Percentiles rank a stretch among this genome's conserved stretches.
These are phyloP conservation scores for Sturnira hondurensis DNA, from an alignment of 2,113 vertebrate genomes.

Conservation along the genomic window DNA sequence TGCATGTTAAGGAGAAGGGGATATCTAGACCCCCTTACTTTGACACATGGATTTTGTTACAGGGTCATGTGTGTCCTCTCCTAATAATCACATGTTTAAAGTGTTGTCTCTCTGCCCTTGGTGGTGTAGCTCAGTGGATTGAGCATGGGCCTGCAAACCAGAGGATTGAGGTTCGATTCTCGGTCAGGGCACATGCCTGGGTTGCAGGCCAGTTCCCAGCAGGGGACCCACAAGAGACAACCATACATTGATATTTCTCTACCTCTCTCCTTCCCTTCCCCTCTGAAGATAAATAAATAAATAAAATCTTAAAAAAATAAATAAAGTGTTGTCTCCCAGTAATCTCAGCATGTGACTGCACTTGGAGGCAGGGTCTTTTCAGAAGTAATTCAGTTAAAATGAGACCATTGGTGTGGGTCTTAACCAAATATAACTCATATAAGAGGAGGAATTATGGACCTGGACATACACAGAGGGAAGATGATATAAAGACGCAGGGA, in stretches of 20 bases:
- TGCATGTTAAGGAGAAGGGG: neutral
- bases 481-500: neutral
- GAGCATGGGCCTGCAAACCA: too few relatives aligned
- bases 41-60: neutral
- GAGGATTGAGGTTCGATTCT: too few relatives aligned
- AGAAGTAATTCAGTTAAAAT: neutral
- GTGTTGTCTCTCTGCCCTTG: neutral
- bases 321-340: neutral
- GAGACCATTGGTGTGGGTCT: neutral
- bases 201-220: too few relatives aligned
- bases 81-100: neutral
- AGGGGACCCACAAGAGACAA: too few relatives aligned
- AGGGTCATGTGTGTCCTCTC: neutral
- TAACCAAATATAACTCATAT: neutral
- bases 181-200: too few relatives aligned
- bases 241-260: too few relatives aligned
- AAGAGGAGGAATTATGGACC: neutral
- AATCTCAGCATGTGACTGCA: neutral
- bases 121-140: too few relatives aligned
- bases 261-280: too few relatives aligned
- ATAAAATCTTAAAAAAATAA: too few relatives aligned
- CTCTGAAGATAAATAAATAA: too few relatives aligned
- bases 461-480: neutral
- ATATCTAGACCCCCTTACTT: neutral
- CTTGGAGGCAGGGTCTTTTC: neutral